These are phyloP conservation scores for Heliconius eleuchia DNA, from an alignment of 1,140 invertebrate genomes.

Conservation along the genomic window DNA sequence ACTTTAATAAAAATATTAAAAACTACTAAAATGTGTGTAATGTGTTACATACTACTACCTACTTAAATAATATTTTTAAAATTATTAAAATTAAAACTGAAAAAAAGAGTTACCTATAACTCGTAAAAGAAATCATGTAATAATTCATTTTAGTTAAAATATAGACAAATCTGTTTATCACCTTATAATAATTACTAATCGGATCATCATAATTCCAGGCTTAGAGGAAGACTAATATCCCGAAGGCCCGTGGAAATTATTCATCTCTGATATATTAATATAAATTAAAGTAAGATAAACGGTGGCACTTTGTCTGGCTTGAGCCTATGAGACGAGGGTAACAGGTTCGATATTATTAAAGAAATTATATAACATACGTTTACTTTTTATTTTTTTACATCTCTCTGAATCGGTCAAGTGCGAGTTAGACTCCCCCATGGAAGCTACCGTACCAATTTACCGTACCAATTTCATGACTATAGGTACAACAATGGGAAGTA, in stretches of 20 bases:
- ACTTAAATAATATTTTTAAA: background rate
- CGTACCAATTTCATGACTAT: too few species aligned
- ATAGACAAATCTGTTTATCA: slow-evolving; percentile 1
- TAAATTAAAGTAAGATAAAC: slow-evolving; percentile 11
- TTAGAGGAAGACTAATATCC: slow-evolving; percentile 13
- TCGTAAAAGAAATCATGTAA: background rate
- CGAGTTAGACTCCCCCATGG: too few species aligned
- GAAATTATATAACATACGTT: background rate
- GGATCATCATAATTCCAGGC: slow-evolving; percentile 12
- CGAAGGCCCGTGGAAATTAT: background rate
- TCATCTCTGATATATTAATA: slow-evolving; percentile 11
- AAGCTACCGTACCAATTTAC: too few species aligned
- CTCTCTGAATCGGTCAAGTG: too few species aligned
- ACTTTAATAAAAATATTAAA: too few species aligned
- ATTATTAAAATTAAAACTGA: background rate
- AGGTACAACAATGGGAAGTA: too few species aligned
- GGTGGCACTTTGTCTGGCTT: background rate
- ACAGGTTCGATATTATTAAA: background rate
- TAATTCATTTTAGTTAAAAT: background rate
- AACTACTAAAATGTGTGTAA: too few species aligned
- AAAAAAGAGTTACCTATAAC: background rate
- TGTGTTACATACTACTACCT: too few species aligned
- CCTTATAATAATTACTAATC: slow-evolving; percentile 9
- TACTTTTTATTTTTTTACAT: too few species aligned
- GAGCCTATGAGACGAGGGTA: background rate